phyloP scores from a whole-genome alignment of 1,140 invertebrate species.

The Lepidotrigona ventralis region DNA sequence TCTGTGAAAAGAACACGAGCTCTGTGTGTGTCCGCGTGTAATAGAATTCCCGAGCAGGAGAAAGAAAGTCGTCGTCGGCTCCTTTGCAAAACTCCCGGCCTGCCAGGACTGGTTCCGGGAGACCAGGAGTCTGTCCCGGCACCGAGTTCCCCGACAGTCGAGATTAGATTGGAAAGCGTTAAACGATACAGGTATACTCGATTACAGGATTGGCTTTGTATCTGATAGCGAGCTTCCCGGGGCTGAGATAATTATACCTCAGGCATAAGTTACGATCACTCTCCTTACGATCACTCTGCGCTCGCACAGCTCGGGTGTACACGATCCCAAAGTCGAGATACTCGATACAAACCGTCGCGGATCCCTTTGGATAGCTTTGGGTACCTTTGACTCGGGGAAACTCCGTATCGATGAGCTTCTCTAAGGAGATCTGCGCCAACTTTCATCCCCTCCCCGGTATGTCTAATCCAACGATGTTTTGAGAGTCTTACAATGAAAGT shows the following conservation, averaged over 20 bases:
- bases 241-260: background rate
- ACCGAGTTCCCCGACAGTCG: background rate
- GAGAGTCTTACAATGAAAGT: too few relatives aligned
- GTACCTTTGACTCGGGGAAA: background rate
- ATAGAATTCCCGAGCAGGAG: constrained; percentile 29
- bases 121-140: background rate
- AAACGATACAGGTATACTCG: background rate
- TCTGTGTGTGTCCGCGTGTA: constrained; percentile 17
- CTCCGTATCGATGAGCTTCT: background rate
- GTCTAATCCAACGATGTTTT: background rate
- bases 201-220: background rate
- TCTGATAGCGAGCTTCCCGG: background rate
- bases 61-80: background rate
- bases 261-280: background rate
- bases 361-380: background rate
- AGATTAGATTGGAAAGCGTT: constrained; percentile 5
- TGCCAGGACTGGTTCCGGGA: too few relatives aligned
- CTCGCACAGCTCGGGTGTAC: background rate
- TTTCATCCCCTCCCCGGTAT: background rate
- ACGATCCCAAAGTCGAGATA: background rate
- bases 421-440: background rate
- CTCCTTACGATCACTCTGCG: background rate
- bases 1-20: constrained; percentile 45
- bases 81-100: too few relatives aligned
- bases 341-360: background rate